phyloP scores from a whole-genome alignment of 2,113 vertebrate genomes.

The Hiodon alosoides region DNA sequence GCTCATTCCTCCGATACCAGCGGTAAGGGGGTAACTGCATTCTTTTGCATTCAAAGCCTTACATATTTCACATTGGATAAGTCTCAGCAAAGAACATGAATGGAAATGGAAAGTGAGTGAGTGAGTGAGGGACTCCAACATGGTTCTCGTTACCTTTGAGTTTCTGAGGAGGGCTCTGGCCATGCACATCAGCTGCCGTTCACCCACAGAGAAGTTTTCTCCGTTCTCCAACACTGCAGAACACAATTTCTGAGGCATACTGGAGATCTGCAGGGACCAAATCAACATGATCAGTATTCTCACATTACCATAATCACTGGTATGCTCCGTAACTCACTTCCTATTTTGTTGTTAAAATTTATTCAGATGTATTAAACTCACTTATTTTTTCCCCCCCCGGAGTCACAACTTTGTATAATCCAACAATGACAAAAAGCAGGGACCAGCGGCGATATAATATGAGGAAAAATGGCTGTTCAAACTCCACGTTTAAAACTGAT shows the following conservation, averaged over 20 bases:
- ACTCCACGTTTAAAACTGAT: too few species aligned
- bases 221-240: constrained; percentile 65
- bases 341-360: too few species aligned
- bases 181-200: constrained; percentile 73
- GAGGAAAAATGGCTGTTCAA: too few species aligned
- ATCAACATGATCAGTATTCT: not conserved
- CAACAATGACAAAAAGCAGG: too few species aligned
- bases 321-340: too few species aligned
- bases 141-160: constrained; percentile 59
- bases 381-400: not conserved
- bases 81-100: not conserved
- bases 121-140: not conserved
- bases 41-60: too few species aligned
- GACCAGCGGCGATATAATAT: too few species aligned
- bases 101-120: not conserved
- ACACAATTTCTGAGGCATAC: constrained; percentile 59
- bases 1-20: too few species aligned
- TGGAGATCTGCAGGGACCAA: constrained; percentile 54
- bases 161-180: constrained; percentile 68
- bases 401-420: too few species aligned
- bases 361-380: not conserved
- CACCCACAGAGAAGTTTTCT: constrained; percentile 76
- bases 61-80: not conserved
- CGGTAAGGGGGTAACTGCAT: too few species aligned
- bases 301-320: not conserved